Conservation (phyloP, 2,797 vertebrate genomes). For the Lepidocolaptes lacrymiger region DNA sequence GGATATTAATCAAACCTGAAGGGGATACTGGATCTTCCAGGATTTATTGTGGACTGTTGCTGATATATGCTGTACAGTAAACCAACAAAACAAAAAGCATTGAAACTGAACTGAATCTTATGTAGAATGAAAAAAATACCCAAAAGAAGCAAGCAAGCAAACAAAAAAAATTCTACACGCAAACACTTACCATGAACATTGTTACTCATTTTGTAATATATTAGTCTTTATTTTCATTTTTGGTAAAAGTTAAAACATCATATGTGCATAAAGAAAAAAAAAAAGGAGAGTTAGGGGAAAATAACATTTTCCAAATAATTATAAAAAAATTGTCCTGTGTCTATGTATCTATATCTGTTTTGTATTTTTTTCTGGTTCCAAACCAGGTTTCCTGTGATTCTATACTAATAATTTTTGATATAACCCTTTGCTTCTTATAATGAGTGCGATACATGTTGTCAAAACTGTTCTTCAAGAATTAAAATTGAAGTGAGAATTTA, state of each 20-base stretch:
- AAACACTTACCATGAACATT: slow-evolving; percentile 89
- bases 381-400: slow-evolving; percentile 99
- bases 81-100: slow-evolving; percentile 81
- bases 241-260: slow-evolving; percentile 92
- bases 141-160: neutral
- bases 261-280: slow-evolving; percentile 95
- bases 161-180: slow-evolving; percentile 68
- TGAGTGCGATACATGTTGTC: slow-evolving; percentile 99
- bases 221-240: slow-evolving; percentile 99
- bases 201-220: slow-evolving; percentile 99
- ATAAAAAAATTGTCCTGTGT: slow-evolving; percentile 98
- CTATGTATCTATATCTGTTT: slow-evolving; percentile 99
- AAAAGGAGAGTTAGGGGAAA: slow-evolving; percentile 96
- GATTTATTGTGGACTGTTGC: slow-evolving; percentile 89
- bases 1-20: slow-evolving; percentile 77
- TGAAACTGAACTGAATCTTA: slow-evolving; percentile 87
- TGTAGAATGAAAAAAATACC: slow-evolving; percentile 79
- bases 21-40: slow-evolving; percentile 79
- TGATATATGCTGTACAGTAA: slow-evolving; percentile 97
- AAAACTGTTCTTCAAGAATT: slow-evolving; percentile 99
- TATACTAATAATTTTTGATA: slow-evolving; percentile 99
- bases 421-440: slow-evolving; percentile 99
- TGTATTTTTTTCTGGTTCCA: slow-evolving; percentile 99
- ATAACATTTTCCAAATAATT: slow-evolving; percentile 99
- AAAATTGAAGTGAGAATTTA: slow-evolving; percentile 99